These are phyloP conservation scores for Bellardia pandia DNA, from an alignment of 2,888 invertebrate species.

Conservation along the genomic window DNA sequence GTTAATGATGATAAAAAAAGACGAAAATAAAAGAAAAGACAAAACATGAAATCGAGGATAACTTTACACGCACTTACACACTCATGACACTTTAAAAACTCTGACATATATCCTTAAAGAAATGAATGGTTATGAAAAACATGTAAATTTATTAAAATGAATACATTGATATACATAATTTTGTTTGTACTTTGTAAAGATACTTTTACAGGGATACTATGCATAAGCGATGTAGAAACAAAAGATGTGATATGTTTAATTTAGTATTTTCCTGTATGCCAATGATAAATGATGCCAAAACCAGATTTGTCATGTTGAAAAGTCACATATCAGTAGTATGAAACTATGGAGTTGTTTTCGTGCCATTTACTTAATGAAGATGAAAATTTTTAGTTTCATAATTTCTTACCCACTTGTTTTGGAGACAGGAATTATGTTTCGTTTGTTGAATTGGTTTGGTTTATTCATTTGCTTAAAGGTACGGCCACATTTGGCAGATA, in stretches of 20 bases:
- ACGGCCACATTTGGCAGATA: too few species aligned
- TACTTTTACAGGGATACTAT: neutral
- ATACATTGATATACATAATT: neutral
- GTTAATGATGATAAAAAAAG: slow-evolving; percentile 45
- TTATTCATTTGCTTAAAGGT: too few species aligned
- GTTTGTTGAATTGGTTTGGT: too few species aligned
- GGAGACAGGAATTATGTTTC: too few species aligned
- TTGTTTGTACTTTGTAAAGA: neutral
- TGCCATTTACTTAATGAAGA: too few species aligned
- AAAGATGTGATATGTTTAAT: slow-evolving; percentile 29
- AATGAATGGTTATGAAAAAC: neutral
- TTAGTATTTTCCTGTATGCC: slow-evolving; percentile 27
- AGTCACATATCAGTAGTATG: slow-evolving; percentile 41
- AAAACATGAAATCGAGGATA: slow-evolving; percentile 16
- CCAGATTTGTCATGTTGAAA: slow-evolving; percentile 68
- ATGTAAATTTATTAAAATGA: neutral
- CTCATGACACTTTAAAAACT: neutral
- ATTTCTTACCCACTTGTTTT: too few species aligned
- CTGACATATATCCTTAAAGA: neutral
- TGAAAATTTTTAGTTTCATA: too few species aligned
- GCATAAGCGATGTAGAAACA: neutral
- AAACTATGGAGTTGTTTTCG: too few species aligned
- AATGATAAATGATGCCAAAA: slow-evolving; percentile 68
- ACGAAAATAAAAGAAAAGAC: neutral
- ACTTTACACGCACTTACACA: slow-evolving; percentile 43